Evolutionary conservation across 2,797 vertebrate genomes (phyloP).

Genomic region (Gymnopithys bicolor): DNA sequence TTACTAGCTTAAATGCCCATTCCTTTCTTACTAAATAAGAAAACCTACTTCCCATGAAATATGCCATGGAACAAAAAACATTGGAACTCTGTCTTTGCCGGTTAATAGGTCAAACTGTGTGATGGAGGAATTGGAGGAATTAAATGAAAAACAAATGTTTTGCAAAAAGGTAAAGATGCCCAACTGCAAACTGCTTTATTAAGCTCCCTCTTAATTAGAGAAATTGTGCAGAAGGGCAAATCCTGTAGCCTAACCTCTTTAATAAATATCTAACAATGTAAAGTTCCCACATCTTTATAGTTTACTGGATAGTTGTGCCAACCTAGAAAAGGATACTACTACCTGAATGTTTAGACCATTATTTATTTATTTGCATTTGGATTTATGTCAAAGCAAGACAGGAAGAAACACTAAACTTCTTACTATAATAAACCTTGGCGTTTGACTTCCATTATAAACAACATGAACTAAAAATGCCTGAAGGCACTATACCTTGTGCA

Average conservation of each 20-base stretch:
- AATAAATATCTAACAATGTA: background rate
- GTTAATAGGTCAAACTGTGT: background rate
- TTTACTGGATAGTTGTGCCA: background rate
- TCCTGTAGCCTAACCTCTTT: background rate
- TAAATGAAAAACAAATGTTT: background rate
- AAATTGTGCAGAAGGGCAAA: background rate
- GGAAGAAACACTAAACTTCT: conserved; percentile 52
- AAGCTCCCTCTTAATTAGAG: background rate
- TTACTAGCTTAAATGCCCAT: background rate
- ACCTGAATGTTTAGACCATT: background rate
- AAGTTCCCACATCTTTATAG: background rate
- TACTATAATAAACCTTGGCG: conserved; percentile 60
- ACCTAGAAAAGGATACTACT: background rate
- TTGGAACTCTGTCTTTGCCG: background rate
- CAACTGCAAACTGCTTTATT: background rate
- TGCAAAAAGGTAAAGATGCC: background rate
- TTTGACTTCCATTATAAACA: conserved; percentile 68
- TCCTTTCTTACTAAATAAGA: background rate
- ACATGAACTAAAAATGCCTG: conserved; percentile 45
- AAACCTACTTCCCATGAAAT: background rate
- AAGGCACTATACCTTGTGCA: conserved; percentile 52
- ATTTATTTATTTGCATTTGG: conserved; percentile 44
- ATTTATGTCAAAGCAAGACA: conserved; percentile 39
- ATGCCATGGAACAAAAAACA: background rate
- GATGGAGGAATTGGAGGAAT: background rate